These are phyloP conservation scores for Sebastes vulpes DNA, from an alignment of 2,797 vertebrate genomes.

Conservation along the genomic window DNA sequence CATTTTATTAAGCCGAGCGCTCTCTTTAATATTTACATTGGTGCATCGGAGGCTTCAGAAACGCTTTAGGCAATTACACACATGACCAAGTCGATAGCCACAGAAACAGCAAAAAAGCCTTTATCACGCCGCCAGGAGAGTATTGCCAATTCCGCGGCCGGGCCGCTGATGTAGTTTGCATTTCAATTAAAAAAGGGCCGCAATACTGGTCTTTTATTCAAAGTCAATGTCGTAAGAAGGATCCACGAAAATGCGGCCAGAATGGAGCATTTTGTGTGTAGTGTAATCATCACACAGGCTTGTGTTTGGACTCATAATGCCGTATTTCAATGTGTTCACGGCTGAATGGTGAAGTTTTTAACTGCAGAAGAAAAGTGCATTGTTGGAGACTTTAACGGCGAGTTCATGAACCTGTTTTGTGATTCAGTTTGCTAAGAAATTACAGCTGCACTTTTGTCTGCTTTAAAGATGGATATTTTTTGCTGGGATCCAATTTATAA, in stretches of 20 bases:
- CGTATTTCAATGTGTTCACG: slow-evolving; percentile 32
- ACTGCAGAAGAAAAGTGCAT: neutral
- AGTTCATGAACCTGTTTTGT: neutral
- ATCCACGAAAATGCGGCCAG: slow-evolving; percentile 70
- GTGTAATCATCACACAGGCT: slow-evolving; percentile 73
- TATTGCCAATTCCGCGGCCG: slow-evolving; percentile 75
- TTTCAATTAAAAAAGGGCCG: slow-evolving; percentile 87
- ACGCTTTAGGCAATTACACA: slow-evolving; percentile 87
- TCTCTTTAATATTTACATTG: slow-evolving; percentile 86
- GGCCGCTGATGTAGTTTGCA: slow-evolving; percentile 87
- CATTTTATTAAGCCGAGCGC: slow-evolving; percentile 86
- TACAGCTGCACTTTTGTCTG: neutral
- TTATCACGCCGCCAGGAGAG: slow-evolving; percentile 82
- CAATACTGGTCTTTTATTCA: slow-evolving; percentile 83
- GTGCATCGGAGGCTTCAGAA: slow-evolving; percentile 79
- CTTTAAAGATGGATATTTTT: neutral
- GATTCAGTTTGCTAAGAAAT: neutral
- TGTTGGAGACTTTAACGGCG: neutral
- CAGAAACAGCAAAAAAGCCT: slow-evolving; percentile 80
- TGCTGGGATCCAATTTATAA: neutral
- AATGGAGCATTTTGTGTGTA: slow-evolving; percentile 67
- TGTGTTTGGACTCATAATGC: slow-evolving; percentile 54
- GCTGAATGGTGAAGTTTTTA: slow-evolving; percentile 27
- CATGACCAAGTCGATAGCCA: slow-evolving; percentile 86
- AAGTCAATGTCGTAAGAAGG: slow-evolving; percentile 79